Evolutionary conservation across 1,140 invertebrate genomes (phyloP).

Genomic region (Paramacrobiotus metropolitanus): DNA sequence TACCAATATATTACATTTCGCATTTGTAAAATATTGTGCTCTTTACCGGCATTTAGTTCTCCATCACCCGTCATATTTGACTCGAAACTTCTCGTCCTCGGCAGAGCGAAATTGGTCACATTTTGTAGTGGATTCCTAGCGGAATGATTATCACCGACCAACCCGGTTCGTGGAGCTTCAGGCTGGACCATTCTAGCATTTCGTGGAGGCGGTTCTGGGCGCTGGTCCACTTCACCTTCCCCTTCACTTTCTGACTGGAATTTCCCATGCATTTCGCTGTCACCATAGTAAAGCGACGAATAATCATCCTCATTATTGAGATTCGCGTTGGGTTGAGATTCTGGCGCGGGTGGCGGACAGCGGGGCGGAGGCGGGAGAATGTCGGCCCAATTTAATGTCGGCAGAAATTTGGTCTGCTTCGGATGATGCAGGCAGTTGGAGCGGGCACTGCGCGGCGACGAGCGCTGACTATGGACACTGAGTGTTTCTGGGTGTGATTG

Average conservation of each 20-base stretch:
- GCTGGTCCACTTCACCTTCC: neutral
- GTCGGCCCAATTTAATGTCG: constrained; percentile 45
- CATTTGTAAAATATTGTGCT: too few species aligned
- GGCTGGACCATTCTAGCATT: neutral
- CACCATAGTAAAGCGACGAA: neutral
- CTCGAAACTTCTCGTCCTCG: neutral
- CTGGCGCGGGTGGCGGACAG: constrained; percentile 40
- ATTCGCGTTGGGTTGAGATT: neutral
- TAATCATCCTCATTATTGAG: neutral
- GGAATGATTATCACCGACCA: neutral
- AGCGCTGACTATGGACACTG: constrained; percentile 8
- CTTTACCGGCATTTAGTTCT: too few species aligned
- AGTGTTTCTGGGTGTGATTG: constrained; percentile 12
- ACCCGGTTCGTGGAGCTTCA: neutral
- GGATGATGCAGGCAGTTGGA: constrained; percentile 6
- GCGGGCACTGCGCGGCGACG: constrained; percentile 11
- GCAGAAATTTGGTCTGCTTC: constrained; percentile 15
- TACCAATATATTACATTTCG: too few species aligned
- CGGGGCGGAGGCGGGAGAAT: constrained; percentile 51
- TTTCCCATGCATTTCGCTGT: neutral
- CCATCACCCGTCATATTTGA: neutral
- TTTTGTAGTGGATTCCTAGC: neutral
- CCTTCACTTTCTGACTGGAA: neutral
- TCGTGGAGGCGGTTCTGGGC: neutral
- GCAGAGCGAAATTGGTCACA: neutral